These are phyloP conservation scores for Centrocercus urophasianus DNA, from an alignment of 2,113 vertebrate species.

Conservation along the genomic window DNA sequence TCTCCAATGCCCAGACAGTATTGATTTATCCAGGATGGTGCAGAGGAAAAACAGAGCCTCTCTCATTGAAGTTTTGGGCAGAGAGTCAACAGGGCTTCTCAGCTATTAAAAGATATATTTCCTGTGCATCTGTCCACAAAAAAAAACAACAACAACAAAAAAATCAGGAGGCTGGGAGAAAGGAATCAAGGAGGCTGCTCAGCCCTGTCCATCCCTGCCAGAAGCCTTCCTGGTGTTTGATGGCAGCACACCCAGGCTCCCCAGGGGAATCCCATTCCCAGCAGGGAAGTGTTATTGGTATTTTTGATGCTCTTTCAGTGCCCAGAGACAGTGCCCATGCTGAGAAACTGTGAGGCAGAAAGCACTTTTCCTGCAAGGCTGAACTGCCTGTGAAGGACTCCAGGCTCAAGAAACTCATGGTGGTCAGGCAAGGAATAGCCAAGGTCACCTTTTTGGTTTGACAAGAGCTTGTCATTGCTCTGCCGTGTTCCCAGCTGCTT, in stretches of 20 bases:
- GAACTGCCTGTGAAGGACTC: not conserved
- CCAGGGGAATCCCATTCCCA: not conserved
- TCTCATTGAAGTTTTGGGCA: not conserved
- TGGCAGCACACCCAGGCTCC: not conserved
- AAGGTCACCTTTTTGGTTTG: not conserved
- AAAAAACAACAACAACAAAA: not conserved
- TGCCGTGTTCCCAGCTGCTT: not conserved
- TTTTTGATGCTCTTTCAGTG: not conserved
- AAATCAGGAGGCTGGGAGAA: not conserved
- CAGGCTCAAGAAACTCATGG: not conserved
- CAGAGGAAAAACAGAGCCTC: not conserved
- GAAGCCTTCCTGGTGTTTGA: not conserved
- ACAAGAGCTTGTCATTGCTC: not conserved
- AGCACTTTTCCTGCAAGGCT: not conserved
- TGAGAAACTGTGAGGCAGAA: not conserved
- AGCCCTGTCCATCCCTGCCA: not conserved
- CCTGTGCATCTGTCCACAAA: not conserved
- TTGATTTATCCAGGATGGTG: conserved; percentile 30
- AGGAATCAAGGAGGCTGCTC: not conserved
- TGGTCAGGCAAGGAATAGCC: not conserved
- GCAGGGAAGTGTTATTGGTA: accelerated
- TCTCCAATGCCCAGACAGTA: conserved; percentile 33
- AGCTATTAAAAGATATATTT: not conserved
- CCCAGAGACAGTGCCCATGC: not conserved
- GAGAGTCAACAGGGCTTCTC: not conserved